A percentile compares a stretch with the other conserved stretches of the same genome.
Conservation (phyloP, 2,888 invertebrate genomes). For the Prenolepis imparis region DNA sequence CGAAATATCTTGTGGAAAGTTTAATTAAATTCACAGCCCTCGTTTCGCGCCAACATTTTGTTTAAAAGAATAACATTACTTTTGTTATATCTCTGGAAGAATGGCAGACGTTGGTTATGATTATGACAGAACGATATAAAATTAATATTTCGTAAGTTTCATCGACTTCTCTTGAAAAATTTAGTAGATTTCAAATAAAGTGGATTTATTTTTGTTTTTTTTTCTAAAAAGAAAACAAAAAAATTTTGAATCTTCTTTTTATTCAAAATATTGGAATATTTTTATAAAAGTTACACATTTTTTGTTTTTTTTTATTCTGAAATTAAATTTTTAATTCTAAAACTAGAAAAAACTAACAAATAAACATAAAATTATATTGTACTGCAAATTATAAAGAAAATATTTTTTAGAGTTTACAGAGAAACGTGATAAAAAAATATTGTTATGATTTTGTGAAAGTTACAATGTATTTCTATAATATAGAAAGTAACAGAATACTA, state of each 20-base stretch:
- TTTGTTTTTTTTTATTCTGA: background rate
- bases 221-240: background rate
- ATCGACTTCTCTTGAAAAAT: slow-evolving; percentile 8
- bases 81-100: background rate
- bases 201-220: background rate
- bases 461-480: background rate
- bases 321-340: background rate
- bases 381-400: background rate
- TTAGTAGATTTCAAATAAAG: slow-evolving; percentile 5
- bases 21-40: slow-evolving; percentile 62
- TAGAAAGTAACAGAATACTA: background rate
- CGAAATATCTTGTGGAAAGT: slow-evolving; percentile 52
- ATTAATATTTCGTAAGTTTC: slow-evolving; percentile 15
- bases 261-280: background rate
- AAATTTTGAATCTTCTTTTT: background rate
- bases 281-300: background rate
- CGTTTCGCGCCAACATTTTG: slow-evolving; percentile 49
- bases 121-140: background rate
- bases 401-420: background rate
- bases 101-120: background rate
- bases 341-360: background rate
- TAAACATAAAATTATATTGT: slow-evolving; percentile 5
- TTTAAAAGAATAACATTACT: slow-evolving; percentile 55
- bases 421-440: background rate
- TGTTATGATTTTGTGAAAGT: background rate